phyloP scores from a whole-genome alignment of 2,113 vertebrate species.

The Menura novaehollandiae region DNA sequence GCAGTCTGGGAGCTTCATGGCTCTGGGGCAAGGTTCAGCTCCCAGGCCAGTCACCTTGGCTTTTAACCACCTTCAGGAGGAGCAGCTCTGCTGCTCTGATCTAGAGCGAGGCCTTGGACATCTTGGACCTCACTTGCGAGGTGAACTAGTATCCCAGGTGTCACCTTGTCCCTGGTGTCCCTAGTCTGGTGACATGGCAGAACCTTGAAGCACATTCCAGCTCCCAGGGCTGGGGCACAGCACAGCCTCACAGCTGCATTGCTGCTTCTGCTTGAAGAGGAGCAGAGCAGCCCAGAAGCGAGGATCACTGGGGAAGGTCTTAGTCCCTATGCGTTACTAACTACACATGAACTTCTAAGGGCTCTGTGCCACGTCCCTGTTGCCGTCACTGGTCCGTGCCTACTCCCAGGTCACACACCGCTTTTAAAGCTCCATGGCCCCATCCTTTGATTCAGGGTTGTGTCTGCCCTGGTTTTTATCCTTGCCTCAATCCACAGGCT shows the following conservation, averaged over 20 bases:
- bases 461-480: background rate
- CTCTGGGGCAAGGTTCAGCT: background rate
- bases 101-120: background rate
- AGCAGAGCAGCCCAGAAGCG: background rate
- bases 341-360: rapidly evolving
- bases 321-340: background rate
- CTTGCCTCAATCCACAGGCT: background rate
- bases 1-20: background rate
- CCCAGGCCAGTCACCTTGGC: background rate
- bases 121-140: background rate
- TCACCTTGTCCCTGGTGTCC: background rate
- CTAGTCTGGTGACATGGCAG: background rate
- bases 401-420: background rate
- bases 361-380: background rate
- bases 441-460: background rate
- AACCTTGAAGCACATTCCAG: background rate
- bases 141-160: background rate
- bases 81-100: background rate
- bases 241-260: background rate
- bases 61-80: background rate
- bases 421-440: background rate
- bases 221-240: background rate
- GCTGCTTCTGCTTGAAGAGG: background rate
- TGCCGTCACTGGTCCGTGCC: background rate
- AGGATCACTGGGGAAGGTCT: background rate